Evolutionary conservation across 2,888 invertebrate genomes (phyloP), one percentile per base, ranked within the genome.

Genomic region (Leptinotarsa rubiginosa): DNA sequence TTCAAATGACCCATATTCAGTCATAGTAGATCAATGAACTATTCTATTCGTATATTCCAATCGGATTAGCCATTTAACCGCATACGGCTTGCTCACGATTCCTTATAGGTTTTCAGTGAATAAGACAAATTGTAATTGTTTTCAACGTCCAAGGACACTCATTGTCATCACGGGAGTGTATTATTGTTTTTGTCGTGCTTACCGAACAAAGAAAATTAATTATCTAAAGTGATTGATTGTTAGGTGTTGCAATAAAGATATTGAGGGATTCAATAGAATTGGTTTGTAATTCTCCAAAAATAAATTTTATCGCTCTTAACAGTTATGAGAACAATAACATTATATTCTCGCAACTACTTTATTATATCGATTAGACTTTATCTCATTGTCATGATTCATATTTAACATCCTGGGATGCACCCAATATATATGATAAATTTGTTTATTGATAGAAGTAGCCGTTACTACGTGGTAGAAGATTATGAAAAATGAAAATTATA

Each of bases 51-150:
- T 31, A 31, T 41, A 41, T 41, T 13, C 56, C 15, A 20, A 62
- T 62, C 16, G 41, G 16, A 62, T 62, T 41, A 62, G 7, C 62
- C 5, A 16, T 15, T 31, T n/a, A n/a, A 62, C 31, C 62, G 13
- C n/a, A 41, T 31, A n/a, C n/a, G 62, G 62, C 31, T 62, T 62
- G 62, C 62, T 41, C 31, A 62, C 31, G n/a, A 62, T 62, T 62
- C 62, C 62, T 62, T 62, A 25, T 41, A 41, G 16, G 62, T 62
- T 62, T 62, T 62, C 62, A 62, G 41, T 16, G 62, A 41, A 62
- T 62, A n/a, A 62, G 31, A n/a, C 7, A 31, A 31, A 62, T 62
- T 62, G 31, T 62, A 41, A 62, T 62, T 41, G 62, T n/a, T 62
- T 41, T 62, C 31, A 62, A 10, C 62, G 62, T 62, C 31, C 62